Evolutionary conservation across 2,888 invertebrate genomes (phyloP).

Genomic region (Ichneumon xanthorius): DNA sequence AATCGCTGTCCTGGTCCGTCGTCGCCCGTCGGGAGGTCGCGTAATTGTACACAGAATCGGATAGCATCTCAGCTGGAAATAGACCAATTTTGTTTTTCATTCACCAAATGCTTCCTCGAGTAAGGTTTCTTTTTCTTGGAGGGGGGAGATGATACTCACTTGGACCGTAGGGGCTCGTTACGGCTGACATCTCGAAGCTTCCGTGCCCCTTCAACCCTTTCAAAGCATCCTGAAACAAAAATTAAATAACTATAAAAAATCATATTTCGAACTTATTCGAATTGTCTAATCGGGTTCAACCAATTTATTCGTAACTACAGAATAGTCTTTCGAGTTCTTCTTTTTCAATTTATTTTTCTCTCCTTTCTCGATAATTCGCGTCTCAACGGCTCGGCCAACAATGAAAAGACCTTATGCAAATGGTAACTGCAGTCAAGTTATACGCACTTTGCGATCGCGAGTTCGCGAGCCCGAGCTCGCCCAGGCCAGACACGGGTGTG

Average conservation of each 20-base stretch:
- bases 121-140: background rate
- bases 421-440: conserved; percentile 26
- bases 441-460: conserved; percentile 43
- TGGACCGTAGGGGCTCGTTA: conserved; percentile 84
- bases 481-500: conserved; percentile 70
- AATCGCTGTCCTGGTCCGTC: conserved; percentile 83
- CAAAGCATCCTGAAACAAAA: conserved; percentile 82
- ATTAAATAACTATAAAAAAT: conserved; percentile 9
- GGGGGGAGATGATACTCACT: conserved; percentile 77
- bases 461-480: conserved; percentile 61
- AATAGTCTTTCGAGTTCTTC: background rate
- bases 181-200: conserved; percentile 84
- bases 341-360: conserved; percentile 12
- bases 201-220: conserved; percentile 72
- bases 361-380: conserved; percentile 54
- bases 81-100: conserved; percentile 38
- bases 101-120: background rate
- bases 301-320: background rate
- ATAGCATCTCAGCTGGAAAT: conserved; percentile 83
- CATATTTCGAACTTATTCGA: background rate
- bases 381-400: conserved; percentile 53
- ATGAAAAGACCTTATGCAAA: conserved; percentile 67
- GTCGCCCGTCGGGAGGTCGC: conserved; percentile 82
- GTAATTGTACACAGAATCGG: conserved; percentile 84
- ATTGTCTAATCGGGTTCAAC: background rate